Conservation (phyloP, 2,888 invertebrate genomes). For the Phalera bucephala region DNA sequence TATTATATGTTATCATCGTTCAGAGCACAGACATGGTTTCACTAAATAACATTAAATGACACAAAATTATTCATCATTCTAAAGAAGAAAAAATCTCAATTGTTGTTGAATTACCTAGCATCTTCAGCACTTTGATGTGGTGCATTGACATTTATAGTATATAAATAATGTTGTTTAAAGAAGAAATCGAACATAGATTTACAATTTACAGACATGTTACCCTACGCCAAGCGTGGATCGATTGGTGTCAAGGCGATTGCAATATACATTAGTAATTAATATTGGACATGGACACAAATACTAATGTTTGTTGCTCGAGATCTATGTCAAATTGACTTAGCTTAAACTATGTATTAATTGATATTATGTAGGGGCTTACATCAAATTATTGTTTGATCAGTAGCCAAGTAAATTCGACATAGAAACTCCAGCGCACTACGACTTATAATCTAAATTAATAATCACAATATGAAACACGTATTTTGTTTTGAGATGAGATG, state of each 20-base stretch:
- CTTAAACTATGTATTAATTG: constrained; percentile 22
- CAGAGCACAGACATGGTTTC: no score
- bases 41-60: no score
- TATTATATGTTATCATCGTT: no score
- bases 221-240: neutral
- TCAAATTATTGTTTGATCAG: constrained; percentile 24
- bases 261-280: neutral
- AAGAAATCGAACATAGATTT: neutral
- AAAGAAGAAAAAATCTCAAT: no score
- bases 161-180: no score
- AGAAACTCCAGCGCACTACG: constrained; percentile 19
- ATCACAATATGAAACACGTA: constrained; percentile 26
- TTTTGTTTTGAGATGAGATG: constrained; percentile 26
- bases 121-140: no score
- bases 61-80: no score
- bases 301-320: constrained; percentile 12
- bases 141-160: no score
- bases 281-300: constrained; percentile 7
- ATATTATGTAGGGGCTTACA: constrained; percentile 22
- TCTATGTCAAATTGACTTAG: constrained; percentile 19
- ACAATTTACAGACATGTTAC: neutral
- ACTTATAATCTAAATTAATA: constrained; percentile 26
- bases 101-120: no score
- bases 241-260: no score
- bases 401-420: constrained; percentile 22